Conservation (phyloP, 2,113 vertebrate species). For the Antechinus flavipes region DNA sequence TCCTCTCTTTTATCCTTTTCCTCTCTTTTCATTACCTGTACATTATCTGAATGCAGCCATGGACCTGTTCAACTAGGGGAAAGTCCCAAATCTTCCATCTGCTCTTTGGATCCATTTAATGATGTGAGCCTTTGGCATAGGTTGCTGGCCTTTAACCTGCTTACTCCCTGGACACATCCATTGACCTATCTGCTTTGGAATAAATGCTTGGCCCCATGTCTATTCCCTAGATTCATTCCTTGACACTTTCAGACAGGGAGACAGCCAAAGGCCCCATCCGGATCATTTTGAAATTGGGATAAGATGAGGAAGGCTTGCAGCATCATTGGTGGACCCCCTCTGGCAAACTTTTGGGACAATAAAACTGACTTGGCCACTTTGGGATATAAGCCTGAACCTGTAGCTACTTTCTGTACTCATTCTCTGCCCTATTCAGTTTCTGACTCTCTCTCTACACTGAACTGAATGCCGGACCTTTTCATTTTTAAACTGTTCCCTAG, state of each 20-base stretch:
- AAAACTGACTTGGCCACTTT: neutral
- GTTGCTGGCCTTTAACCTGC: neutral
- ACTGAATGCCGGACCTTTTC: neutral
- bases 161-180: neutral
- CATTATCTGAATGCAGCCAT: slow-evolving; percentile 26
- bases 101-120: neutral
- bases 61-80: neutral
- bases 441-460: neutral
- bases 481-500: neutral
- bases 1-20: neutral
- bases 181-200: neutral
- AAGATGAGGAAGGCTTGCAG: neutral
- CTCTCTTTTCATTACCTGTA: slow-evolving; percentile 3
- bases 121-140: neutral
- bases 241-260: neutral
- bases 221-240: neutral
- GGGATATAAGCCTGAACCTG: neutral
- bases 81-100: neutral
- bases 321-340: neutral
- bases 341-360: neutral
- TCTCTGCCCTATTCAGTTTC: neutral
- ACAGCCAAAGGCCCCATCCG: neutral
- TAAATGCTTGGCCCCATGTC: neutral
- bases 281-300: neutral
- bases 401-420: neutral